Conservation (phyloP, 2,888 invertebrate genomes). For the Trissolcus japonicus region DNA sequence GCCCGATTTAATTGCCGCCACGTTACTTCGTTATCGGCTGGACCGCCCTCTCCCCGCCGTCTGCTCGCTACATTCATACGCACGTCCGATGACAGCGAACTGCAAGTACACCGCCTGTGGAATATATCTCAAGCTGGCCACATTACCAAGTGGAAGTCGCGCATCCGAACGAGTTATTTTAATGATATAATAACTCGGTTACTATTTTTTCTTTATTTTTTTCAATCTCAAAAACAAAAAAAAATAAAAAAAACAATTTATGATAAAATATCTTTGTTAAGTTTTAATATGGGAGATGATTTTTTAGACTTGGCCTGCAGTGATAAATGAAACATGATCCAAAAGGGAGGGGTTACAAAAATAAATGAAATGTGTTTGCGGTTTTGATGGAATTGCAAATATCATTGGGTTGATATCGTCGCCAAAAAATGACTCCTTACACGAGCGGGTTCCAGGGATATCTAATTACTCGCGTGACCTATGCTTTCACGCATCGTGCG, state of each 20-base stretch:
- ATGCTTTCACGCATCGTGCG: conserved; percentile 62
- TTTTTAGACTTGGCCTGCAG: neutral
- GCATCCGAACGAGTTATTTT: conserved; percentile 43
- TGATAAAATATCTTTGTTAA: neutral
- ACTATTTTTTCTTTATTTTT: conserved; percentile 16
- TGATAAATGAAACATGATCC: neutral
- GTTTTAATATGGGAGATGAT: neutral
- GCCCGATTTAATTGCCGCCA: conserved; percentile 71
- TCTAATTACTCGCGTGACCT: conserved; percentile 70
- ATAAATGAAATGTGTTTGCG: neutral
- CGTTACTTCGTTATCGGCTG: conserved; percentile 61
- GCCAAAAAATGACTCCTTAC: conserved; percentile 44
- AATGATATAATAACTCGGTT: conserved; percentile 47
- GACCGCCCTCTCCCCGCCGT: conserved; percentile 21
- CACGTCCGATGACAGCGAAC: conserved; percentile 44
- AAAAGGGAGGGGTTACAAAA: neutral
- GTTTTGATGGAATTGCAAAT: conserved; percentile 19
- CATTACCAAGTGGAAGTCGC: conserved; percentile 31
- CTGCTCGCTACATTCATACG: conserved; percentile 45
- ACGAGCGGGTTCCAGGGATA: conserved; percentile 70
- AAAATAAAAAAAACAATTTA: neutral
- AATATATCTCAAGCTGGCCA: conserved; percentile 27
- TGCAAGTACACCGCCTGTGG: conserved; percentile 27
- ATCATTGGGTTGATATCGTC: conserved; percentile 37
- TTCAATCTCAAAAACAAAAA: too few relatives aligned